Percentiles rank a stretch among this genome's conserved stretches.
These are phyloP conservation scores for Danio jaintianensis DNA, from an alignment of 2,797 vertebrate genomes.

Conservation along the genomic window DNA sequence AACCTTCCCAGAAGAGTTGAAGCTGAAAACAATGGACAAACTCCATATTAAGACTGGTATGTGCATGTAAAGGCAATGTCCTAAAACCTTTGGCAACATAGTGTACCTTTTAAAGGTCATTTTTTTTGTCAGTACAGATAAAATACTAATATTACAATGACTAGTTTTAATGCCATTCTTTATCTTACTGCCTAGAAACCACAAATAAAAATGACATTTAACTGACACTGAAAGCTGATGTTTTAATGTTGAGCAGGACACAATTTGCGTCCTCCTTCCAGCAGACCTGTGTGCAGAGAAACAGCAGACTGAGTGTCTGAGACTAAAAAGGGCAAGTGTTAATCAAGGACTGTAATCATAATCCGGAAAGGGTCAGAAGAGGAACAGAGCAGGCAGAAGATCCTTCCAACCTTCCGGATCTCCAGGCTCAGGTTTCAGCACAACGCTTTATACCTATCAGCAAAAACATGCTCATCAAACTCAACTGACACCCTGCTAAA, in stretches of 20 bases:
- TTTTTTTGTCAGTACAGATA: not conserved
- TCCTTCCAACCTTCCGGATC: slow-evolving; percentile 73
- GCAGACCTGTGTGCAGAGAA: slow-evolving; percentile 52
- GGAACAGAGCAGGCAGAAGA: slow-evolving; percentile 59
- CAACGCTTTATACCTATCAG: slow-evolving; percentile 70
- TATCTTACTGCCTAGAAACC: not conserved
- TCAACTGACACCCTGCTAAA: slow-evolving; percentile 79
- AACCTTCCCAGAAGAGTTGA: no score
- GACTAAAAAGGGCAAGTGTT: slow-evolving; percentile 76
- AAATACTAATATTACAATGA: not conserved
- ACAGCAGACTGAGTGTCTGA: slow-evolving; percentile 44
- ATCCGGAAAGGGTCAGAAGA: slow-evolving; percentile 61
- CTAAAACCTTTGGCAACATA: no score
- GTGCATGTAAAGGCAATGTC: no score
- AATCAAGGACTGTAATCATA: slow-evolving; percentile 75
- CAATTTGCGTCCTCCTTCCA: slow-evolving; percentile 46
- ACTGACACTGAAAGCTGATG: slow-evolving; percentile 63
- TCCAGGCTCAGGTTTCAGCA: slow-evolving; percentile 69
- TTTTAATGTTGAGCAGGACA: slow-evolving; percentile 52
- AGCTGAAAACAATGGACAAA: no score
- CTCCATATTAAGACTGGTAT: no score
- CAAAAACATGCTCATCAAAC: slow-evolving; percentile 78
- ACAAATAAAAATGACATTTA: slow-evolving; percentile 50
- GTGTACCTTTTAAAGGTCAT: not conserved
- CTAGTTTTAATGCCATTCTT: not conserved